Evolutionary conservation across 2,113 vertebrate species (phyloP).

Genomic region (Poecilia latipinna): DNA sequence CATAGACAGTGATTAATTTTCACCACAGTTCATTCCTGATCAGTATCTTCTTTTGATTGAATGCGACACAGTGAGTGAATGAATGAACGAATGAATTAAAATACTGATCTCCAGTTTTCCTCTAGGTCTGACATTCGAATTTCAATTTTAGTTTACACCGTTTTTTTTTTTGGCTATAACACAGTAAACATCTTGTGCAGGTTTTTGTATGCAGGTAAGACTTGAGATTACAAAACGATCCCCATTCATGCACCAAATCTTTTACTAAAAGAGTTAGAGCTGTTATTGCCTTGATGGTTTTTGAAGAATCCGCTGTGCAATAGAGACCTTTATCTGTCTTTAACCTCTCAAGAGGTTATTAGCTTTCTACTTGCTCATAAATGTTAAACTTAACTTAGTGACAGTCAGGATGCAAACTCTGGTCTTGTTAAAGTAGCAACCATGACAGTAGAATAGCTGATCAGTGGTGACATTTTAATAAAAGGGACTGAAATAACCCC

Average conservation of each 20-base stretch:
- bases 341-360: not conserved
- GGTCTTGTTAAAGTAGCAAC: too few species aligned
- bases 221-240: not conserved
- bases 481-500: too few species aligned
- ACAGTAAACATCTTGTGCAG: not conserved
- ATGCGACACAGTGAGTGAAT: not conserved
- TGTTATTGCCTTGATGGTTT: too few species aligned
- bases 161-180: not conserved
- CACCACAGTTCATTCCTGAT: too few species aligned
- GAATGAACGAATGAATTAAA: not conserved
- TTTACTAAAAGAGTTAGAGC: too few species aligned
- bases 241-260: not conserved
- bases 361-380: not conserved
- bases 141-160: not conserved
- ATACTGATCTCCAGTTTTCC: not conserved
- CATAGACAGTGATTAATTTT: too few species aligned
- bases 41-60: not conserved
- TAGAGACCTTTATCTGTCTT: not conserved
- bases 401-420: not conserved
- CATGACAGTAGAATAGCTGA: too few species aligned
- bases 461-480: too few species aligned
- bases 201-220: not conserved
- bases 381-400: not conserved
- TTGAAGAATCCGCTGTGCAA: too few species aligned
- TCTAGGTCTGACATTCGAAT: not conserved